phyloP scores from a whole-genome alignment of 2,113 vertebrate genomes.

The Lota lota region DNA sequence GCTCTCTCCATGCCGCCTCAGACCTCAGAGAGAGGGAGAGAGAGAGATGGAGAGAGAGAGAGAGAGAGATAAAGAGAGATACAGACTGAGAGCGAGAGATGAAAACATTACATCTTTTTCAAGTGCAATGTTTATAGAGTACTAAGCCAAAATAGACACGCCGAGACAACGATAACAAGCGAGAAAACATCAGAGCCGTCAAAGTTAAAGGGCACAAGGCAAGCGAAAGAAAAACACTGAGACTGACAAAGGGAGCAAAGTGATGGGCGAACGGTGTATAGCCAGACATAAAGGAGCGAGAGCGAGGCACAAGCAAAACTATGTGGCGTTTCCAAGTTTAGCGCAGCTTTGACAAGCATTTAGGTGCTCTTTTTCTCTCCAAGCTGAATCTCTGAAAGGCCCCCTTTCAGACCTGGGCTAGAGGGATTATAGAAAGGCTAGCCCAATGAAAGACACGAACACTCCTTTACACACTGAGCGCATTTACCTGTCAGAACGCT shows the following conservation, averaged over 20 bases:
- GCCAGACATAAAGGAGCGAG: too few species aligned
- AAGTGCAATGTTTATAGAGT: slow-evolving; percentile 1
- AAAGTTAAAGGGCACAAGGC: slow-evolving; percentile 13
- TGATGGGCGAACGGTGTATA: neutral
- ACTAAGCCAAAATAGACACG: slow-evolving; percentile 3
- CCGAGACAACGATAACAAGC: neutral
- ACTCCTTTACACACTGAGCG: slow-evolving; percentile 61
- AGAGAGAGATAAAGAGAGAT: too few species aligned
- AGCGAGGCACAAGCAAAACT: slow-evolving; percentile 13
- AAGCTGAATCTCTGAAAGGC: slow-evolving; percentile 50
- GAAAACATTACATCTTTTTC: slow-evolving; percentile 1
- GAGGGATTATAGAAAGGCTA: slow-evolving; percentile 45
- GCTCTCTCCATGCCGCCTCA: too few species aligned
- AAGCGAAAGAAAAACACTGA: slow-evolving; percentile 5
- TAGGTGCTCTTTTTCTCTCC: slow-evolving; percentile 32
- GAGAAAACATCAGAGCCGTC: slow-evolving; percentile 24
- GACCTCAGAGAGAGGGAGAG: slow-evolving; percentile 9
- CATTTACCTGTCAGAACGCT: slow-evolving; percentile 64
- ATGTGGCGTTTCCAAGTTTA: slow-evolving; percentile 39
- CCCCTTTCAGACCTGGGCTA: slow-evolving; percentile 42
- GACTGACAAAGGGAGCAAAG: slow-evolving; percentile 1
- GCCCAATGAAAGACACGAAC: slow-evolving; percentile 52
- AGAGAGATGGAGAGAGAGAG: too few species aligned
- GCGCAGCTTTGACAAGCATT: slow-evolving; percentile 53
- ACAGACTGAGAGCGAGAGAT: too few species aligned